Evolutionary conservation across 2,113 vertebrate species (phyloP).

Genomic region (Pluvianellus socialis): DNA sequence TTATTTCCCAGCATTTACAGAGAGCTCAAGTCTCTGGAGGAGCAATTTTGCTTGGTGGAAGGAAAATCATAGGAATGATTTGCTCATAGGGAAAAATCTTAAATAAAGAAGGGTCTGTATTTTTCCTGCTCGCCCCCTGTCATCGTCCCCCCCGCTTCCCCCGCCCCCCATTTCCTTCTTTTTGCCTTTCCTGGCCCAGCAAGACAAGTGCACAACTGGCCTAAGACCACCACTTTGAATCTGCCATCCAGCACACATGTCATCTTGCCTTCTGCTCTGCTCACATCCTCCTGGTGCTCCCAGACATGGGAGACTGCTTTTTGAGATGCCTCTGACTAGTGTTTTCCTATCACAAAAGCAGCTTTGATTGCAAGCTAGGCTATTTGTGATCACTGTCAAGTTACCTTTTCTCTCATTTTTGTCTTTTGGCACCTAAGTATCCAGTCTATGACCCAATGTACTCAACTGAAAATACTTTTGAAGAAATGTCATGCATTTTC

Average conservation of each 20-base stretch:
- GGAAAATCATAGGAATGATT: neutral
- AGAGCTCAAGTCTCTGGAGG: neutral
- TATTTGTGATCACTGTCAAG: neutral
- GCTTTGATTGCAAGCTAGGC: neutral
- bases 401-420: neutral
- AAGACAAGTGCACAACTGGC: neutral
- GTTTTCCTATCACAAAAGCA: neutral
- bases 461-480: neutral
- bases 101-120: neutral
- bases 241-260: neutral
- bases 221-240: neutral
- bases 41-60: neutral
- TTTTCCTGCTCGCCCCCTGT: too few relatives aligned
- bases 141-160: too few relatives aligned
- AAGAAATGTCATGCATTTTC: neutral
- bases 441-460: accelerated
- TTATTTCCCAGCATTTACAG: neutral
- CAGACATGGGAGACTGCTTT: neutral
- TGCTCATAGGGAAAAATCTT: neutral
- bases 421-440: neutral
- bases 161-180: neutral
- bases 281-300: neutral
- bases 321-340: neutral
- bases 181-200: neutral
- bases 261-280: neutral